Base-by-base conservation (phyloP, 1,140 invertebrate genomes). In the Neoseiulus cucumeris region DNA sequence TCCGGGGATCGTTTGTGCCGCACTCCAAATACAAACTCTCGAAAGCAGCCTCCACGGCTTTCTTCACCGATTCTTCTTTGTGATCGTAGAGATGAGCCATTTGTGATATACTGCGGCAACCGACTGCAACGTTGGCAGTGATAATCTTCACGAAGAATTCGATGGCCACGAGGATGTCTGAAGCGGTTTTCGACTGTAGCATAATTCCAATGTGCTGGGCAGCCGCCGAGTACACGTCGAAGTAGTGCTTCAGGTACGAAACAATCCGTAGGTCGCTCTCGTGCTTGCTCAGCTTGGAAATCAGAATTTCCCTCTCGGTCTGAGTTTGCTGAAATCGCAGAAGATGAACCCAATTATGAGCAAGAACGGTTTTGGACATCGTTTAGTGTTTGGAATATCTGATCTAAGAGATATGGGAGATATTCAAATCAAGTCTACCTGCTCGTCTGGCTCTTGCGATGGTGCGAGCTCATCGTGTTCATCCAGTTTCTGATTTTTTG, bases 21-120 rank as follows among this genome's bases (percentile, higher is more conserved):
- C 51, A 59, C 14, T 12, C 22, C 4, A 59, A 9, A 59, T 59
- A 59, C 51, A 59, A 33, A 33, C 22, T 59, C 33, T 59, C 51
- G 51, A 59, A 59, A 5, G 51, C 51, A 2, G n/a, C 22, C 51
- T 59, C 51, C 4, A 59, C 51, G 33, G 51, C 51, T 59, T 59
- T 59, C 22, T 59, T 59, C 51, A 59, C 51, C 22, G 51, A 59
- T 25, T 59, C 51, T 12, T 59, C 51, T 25, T 59, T 59, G 51
- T 59, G 51, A 9, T 33, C 51, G 22, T 59, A 59, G 14, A 59
- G 22, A 25, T 59, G 51, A n/a, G 51, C 51, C 51, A 59, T 59
- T 6, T 59, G 25, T 1, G 51, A 59, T 17, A 59, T 59, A 25
- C 51, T 59, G 22, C 51, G 51, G 14, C 25, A 29, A 9, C 51